phyloP scores from a whole-genome alignment of 2,113 vertebrate genomes.

The Apteryx mantelli region DNA sequence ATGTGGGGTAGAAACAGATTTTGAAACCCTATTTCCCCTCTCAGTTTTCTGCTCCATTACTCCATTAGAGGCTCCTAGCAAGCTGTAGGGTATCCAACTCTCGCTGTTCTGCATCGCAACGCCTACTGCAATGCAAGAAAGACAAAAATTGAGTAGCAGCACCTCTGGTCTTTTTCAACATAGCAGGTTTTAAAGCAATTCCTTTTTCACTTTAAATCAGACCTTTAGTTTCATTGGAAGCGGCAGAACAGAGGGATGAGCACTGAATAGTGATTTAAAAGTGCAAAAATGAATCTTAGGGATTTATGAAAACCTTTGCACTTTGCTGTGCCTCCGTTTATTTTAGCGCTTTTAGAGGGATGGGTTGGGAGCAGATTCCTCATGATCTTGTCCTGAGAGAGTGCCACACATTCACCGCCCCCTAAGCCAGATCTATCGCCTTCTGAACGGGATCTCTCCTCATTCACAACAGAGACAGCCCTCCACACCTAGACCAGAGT shows the following conservation, averaged over 20 bases:
- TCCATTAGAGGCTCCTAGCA: neutral
- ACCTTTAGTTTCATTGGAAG: neutral
- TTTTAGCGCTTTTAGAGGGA: neutral
- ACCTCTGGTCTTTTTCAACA: neutral
- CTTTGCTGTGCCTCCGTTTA: neutral
- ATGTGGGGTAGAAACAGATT: neutral
- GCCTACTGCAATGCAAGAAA: neutral
- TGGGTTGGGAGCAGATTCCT: neutral
- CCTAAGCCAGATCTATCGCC: neutral
- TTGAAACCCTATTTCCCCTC: no score
- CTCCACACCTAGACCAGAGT: neutral
- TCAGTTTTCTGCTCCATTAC: neutral
- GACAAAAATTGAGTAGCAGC: neutral
- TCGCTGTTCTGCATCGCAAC: neutral
- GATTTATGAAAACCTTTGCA: neutral
- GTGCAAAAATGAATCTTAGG: neutral
- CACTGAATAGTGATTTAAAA: neutral
- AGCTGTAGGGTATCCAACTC: neutral
- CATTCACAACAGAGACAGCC: neutral
- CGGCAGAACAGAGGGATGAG: neutral
- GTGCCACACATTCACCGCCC: neutral
- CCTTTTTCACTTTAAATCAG: conserved; percentile 1
- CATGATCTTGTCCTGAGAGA: neutral
- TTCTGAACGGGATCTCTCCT: neutral
- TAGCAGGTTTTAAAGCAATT: neutral